phyloP scores from a whole-genome alignment of 2,888 invertebrate species.

The Cylindroiulus punctatus region DNA sequence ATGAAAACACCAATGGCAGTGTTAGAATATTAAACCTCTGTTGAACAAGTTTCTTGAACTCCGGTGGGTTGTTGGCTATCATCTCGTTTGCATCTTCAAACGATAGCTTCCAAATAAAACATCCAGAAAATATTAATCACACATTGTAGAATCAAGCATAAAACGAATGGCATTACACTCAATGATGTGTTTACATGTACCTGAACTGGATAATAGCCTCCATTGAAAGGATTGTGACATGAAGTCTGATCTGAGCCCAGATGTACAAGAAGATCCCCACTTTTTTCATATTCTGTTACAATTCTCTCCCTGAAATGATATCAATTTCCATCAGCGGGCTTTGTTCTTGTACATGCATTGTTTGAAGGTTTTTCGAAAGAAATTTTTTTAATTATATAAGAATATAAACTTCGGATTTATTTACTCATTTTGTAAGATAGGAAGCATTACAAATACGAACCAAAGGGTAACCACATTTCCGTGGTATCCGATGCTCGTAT shows the following conservation, averaged over 20 bases:
- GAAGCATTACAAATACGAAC: slow-evolving; percentile 62
- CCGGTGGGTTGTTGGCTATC: slow-evolving; percentile 68
- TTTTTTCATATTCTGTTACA: slow-evolving; percentile 67
- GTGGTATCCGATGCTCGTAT: slow-evolving; percentile 71
- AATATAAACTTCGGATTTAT: too few species aligned
- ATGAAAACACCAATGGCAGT: not conserved
- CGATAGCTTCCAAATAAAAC: slow-evolving; percentile 62
- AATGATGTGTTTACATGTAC: slow-evolving; percentile 64
- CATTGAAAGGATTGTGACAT: slow-evolving; percentile 72
- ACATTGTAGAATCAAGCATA: too few species aligned
- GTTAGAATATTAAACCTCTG: slow-evolving; percentile 65
- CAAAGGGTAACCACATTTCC: slow-evolving; percentile 72
- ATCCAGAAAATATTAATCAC: not conserved
- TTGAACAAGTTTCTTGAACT: slow-evolving; percentile 70
- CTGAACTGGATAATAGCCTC: slow-evolving; percentile 72
- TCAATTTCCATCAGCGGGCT: not conserved
- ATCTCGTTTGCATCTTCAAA: slow-evolving; percentile 68
- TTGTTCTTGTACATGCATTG: not conserved
- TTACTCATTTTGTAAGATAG: not conserved
- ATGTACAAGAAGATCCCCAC: slow-evolving; percentile 71
- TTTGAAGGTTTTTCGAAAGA: not conserved
- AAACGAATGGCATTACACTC: too few species aligned
- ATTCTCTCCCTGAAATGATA: slow-evolving; percentile 67
- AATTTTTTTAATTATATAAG: not conserved
- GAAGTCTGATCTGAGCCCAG: slow-evolving; percentile 74